These are phyloP conservation scores for Aleiodes sp. DNA, from an alignment of 1,140 invertebrate species.

Conservation along the genomic window DNA sequence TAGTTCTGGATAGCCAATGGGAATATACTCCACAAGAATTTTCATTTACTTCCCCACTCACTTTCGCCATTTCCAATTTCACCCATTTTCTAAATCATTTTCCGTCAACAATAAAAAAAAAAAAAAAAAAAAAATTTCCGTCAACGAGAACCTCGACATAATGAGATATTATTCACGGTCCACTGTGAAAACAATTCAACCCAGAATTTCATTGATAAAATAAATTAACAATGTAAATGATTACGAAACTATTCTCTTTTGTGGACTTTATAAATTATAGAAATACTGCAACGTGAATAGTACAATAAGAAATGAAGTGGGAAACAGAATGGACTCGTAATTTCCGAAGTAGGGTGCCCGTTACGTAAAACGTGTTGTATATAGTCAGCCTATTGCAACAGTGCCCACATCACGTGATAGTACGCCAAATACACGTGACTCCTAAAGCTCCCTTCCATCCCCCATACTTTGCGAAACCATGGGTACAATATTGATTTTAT, in stretches of 20 bases:
- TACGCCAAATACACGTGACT: conserved; percentile 13
- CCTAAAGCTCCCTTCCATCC: background rate
- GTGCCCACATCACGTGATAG: background rate
- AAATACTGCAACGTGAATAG: background rate
- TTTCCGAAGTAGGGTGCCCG: background rate
- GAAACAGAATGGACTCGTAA: background rate
- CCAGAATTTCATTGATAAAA: background rate
- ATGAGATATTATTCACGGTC: too few relatives aligned
- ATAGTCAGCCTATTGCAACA: background rate
- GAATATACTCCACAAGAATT: conserved; percentile 24
- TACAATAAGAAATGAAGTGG: background rate
- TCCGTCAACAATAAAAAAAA: too few relatives aligned
- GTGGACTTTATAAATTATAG: background rate
- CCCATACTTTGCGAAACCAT: background rate
- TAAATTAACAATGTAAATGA: background rate
- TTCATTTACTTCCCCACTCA: conserved; percentile 11
- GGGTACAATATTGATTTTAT: conserved; percentile 18
- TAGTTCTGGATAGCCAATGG: conserved; percentile 30
- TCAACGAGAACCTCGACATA: too few relatives aligned
- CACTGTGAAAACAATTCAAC: too few relatives aligned
- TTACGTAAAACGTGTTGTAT: conserved; percentile 9
- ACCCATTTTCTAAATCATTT: background rate
- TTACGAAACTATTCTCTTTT: conserved; percentile 1
- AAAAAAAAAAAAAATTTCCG: too few relatives aligned
- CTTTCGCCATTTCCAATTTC: conserved; percentile 12